phyloP scores from a whole-genome alignment of 2,113 vertebrate species.

The rabbit (Oryctolagus cuniculus) region mOryCun1.1 NC_091438.1:84168501-84169000 shows the following conservation, averaged over 20 bases:
- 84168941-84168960: too few relatives aligned
- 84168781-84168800: constrained; percentile 27
- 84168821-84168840: constrained; percentile 19
- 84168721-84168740: constrained; percentile 11
- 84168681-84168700: constrained; percentile 40
- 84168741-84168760: constrained; percentile 37
- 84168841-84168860: constrained; percentile 25
- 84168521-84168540: constrained; percentile 20
- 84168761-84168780: neutral
- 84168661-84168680: neutral
- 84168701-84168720: constrained; percentile 37
- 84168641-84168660: neutral
- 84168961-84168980: too few relatives aligned
- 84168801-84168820: constrained; percentile 4
- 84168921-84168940: too few relatives aligned
- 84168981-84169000: too few relatives aligned
- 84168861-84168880: constrained; percentile 42
- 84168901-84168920: too few relatives aligned
- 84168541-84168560: neutral
- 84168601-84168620: neutral
- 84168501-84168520: neutral
- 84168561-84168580: neutral
- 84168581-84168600: constrained; percentile 14
- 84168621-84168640: constrained; percentile 9
- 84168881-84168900: constrained; percentile 33